These are phyloP conservation scores for Lophotis ruficrista DNA, from an alignment of 2,113 vertebrate genomes.

Conservation along the genomic window DNA sequence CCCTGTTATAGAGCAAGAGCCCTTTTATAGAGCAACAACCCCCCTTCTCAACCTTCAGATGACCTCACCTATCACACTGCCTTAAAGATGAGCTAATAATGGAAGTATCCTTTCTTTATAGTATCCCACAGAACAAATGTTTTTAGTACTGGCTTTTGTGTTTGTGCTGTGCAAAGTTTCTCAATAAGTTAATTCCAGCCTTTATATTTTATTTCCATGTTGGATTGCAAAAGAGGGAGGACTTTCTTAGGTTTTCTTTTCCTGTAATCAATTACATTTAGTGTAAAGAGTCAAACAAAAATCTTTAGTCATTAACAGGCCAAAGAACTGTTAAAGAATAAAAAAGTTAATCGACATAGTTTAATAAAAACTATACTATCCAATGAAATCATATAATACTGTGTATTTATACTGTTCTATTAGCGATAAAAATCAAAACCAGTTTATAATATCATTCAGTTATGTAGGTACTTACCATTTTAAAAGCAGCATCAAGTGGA, in stretches of 20 bases:
- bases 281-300: conserved; percentile 43
- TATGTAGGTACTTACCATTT: conserved; percentile 65
- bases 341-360: neutral
- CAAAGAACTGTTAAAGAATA: conserved; percentile 60
- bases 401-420: conserved; percentile 1
- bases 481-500: conserved; percentile 40
- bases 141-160: neutral
- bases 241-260: conserved; percentile 13
- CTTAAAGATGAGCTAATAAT: neutral
- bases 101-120: neutral
- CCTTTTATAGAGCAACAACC: neutral
- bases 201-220: neutral
- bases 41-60: rapidly evolving
- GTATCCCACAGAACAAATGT: neutral
- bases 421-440: conserved; percentile 32
- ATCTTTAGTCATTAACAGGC: conserved; percentile 54
- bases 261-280: conserved; percentile 10
- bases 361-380: conserved; percentile 23
- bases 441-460: neutral
- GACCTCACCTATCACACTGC: neutral
- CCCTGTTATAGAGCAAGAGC: neutral
- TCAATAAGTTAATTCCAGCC: neutral
- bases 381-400: neutral
- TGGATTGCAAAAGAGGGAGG: neutral
- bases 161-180: neutral